Percentiles rank a stretch among this genome's conserved stretches.
These are phyloP conservation scores for Unio pictorum DNA, from an alignment of 2,888 invertebrate species.

Conservation along the genomic window DNA sequence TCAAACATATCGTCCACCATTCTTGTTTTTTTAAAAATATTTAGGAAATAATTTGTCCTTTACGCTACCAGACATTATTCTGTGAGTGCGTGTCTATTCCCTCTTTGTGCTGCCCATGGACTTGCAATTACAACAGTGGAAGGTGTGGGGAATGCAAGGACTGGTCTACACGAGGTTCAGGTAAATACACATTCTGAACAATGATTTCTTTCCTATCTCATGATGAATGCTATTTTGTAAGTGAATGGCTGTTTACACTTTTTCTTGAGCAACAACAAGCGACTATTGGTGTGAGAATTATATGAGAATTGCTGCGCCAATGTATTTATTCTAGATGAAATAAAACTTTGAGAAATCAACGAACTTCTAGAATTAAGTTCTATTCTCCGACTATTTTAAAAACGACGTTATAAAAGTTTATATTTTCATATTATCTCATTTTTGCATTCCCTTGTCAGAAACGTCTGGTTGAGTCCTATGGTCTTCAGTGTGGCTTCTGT, in stretches of 20 bases:
- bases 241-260: too few species aligned
- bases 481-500: slow-evolving; percentile 96
- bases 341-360: too few species aligned
- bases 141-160: slow-evolving; percentile 62
- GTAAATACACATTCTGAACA: slow-evolving; percentile 24
- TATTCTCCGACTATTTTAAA: too few species aligned
- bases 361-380: neutral
- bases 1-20: too few species aligned
- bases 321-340: too few species aligned
- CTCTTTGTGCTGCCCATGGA: slow-evolving; percentile 64
- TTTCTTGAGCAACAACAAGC: too few species aligned
- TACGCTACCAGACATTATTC: slow-evolving; percentile 44
- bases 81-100: slow-evolving; percentile 65
- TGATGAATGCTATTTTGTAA: too few species aligned
- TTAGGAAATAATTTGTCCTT: slow-evolving; percentile 53
- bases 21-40: too few species aligned
- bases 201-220: neutral
- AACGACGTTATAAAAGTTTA: too few species aligned
- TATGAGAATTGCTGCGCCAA: too few species aligned
- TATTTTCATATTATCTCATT: neutral
- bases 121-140: slow-evolving; percentile 68
- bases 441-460: slow-evolving; percentile 31
- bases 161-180: slow-evolving; percentile 65
- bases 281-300: too few species aligned
- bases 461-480: slow-evolving; percentile 88